Percentiles rank a stretch among this genome's conserved stretches.
These are phyloP conservation scores for Nesidiocoris tenuis DNA, from an alignment of 2,888 invertebrate species.

Conservation along the genomic window DNA sequence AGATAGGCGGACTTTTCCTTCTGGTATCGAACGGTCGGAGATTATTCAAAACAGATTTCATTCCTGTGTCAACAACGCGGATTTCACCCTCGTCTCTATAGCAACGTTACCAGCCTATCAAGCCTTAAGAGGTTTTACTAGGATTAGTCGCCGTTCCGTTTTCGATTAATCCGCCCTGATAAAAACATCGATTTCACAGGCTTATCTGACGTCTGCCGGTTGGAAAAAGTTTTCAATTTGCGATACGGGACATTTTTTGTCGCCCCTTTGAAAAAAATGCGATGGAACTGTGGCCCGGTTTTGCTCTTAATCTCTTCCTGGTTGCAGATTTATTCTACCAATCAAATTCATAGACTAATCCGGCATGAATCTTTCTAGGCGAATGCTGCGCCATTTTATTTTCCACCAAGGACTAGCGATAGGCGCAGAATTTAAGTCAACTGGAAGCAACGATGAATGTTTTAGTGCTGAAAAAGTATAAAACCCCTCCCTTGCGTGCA, in stretches of 20 bases:
- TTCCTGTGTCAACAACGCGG: constrained; percentile 34
- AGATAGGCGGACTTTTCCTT: neutral
- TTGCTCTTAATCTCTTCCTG: too few species aligned
- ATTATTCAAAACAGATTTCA: constrained; percentile 36
- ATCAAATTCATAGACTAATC: too few species aligned
- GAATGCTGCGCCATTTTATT: too few species aligned
- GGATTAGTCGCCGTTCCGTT: constrained; percentile 31
- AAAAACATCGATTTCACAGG: constrained; percentile 23
- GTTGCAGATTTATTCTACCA: too few species aligned
- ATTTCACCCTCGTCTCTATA: neutral
- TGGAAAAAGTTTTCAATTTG: neutral
- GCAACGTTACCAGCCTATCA: neutral
- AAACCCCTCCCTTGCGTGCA: too few species aligned
- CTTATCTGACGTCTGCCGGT: constrained; percentile 13
- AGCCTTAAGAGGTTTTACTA: constrained; percentile 35
- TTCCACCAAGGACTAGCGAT: too few species aligned
- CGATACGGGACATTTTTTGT: neutral
- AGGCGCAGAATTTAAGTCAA: too few species aligned
- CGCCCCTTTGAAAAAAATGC: neutral
- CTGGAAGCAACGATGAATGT: too few species aligned
- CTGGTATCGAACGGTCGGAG: neutral
- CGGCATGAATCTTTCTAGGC: too few species aligned
- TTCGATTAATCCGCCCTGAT: constrained; percentile 33
- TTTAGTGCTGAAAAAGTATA: too few species aligned
- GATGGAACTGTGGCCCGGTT: too few species aligned